These are phyloP conservation scores for Eupithecia insigniata DNA, from an alignment of 2,888 invertebrate genomes.

Conservation along the genomic window DNA sequence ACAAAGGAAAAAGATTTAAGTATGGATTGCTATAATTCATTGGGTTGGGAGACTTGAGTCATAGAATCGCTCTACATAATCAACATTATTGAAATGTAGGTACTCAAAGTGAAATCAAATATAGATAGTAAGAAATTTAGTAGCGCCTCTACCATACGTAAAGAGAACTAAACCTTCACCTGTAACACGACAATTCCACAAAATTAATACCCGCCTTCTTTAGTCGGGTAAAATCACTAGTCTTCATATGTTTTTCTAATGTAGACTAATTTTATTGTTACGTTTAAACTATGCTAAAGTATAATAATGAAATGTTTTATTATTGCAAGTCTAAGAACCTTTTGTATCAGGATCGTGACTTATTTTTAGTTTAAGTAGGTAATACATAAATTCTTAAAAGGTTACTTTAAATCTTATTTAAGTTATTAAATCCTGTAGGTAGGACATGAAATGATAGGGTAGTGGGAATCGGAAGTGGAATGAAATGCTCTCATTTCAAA, in stretches of 20 bases:
- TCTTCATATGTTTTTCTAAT: not conserved
- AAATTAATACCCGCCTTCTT: not conserved
- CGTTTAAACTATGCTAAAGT: slow-evolving; percentile 16
- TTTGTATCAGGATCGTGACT: slow-evolving; percentile 1
- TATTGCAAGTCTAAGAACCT: slow-evolving; percentile 19
- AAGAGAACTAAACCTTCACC: not conserved
- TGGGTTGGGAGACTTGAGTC: too few relatives aligned
- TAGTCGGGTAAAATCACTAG: not conserved
- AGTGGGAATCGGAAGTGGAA: slow-evolving; percentile 9
- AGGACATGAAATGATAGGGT: slow-evolving; percentile 35
- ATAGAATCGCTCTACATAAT: too few relatives aligned
- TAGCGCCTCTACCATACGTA: not conserved
- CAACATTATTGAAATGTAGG: too few relatives aligned
- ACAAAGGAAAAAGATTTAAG: too few relatives aligned
- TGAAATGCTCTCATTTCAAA: not conserved
- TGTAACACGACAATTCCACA: not conserved
- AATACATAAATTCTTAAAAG: not conserved
- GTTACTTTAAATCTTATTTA: slow-evolving; percentile 15
- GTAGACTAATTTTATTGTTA: slow-evolving; percentile 36
- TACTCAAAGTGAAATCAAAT: too few relatives aligned
- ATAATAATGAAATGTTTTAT: slow-evolving; percentile 15
- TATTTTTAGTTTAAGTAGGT: slow-evolving; percentile 2
- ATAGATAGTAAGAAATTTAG: not conserved
- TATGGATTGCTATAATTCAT: too few relatives aligned
- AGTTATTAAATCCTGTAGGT: slow-evolving; percentile 34